Percentiles rank a stretch among this genome's conserved stretches.
Conservation (phyloP, 2,113 vertebrate species). For the Rhizomys pruinosus region DNA sequence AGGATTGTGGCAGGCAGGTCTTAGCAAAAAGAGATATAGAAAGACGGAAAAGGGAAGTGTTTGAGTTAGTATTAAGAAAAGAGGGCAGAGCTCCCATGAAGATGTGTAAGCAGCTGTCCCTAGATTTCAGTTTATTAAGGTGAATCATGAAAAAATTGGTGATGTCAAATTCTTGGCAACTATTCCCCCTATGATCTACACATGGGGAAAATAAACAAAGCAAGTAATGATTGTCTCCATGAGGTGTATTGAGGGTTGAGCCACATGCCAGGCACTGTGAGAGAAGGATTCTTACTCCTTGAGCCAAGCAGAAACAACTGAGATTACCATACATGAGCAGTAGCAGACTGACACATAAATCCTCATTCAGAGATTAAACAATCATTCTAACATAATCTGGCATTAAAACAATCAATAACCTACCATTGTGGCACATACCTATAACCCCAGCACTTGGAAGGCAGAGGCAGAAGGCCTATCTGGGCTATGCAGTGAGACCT, state of each 20-base stretch:
- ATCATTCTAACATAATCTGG: not conserved
- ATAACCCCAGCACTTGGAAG: not conserved
- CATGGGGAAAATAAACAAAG: not conserved
- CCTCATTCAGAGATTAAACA: not conserved
- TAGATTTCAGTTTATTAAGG: not conserved
- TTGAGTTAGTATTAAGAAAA: not conserved
- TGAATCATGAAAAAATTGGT: not conserved
- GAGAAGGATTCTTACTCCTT: not conserved
- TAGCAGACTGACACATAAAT: not conserved
- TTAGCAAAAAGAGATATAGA: not conserved
- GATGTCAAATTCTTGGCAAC: not conserved
- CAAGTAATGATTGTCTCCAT: too few species aligned
- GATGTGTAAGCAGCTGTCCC: not conserved
- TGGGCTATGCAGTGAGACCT: too few species aligned
- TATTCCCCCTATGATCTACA: not conserved
- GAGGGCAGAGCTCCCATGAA: too few species aligned
- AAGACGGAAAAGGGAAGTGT: not conserved
- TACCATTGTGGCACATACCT: not conserved
- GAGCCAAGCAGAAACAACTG: not conserved
- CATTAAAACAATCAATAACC: not conserved
- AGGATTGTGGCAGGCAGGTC: too few species aligned
- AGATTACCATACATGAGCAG: not conserved
- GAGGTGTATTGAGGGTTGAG: accelerated
- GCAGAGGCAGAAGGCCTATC: too few species aligned
- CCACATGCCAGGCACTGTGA: accelerated